These are phyloP conservation scores for Palythoa grandis DNA, from an alignment of 92 coral and sea anemone genomes.

Conservation along the genomic window DNA sequence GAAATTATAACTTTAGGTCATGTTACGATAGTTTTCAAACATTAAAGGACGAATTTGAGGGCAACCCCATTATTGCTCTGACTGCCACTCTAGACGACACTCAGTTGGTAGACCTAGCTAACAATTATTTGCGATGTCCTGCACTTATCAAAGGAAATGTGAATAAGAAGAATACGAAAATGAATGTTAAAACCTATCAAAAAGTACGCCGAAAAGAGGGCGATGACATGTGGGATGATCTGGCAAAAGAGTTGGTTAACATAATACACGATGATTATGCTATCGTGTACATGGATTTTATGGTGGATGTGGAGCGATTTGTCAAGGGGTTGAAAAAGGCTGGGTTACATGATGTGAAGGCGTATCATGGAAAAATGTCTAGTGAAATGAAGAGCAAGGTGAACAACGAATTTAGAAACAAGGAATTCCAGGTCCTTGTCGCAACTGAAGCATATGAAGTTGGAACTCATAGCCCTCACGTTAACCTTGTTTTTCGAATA, in stretches of 20 bases:
- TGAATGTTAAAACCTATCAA: conserved; percentile 1
- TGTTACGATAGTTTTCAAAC: conserved; percentile 31
- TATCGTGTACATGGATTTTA: conserved; percentile 35
- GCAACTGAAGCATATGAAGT: conserved; percentile 63
- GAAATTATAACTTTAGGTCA: conserved; percentile 32
- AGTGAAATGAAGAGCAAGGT: conserved; percentile 23
- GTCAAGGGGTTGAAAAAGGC: no score
- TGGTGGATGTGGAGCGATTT: conserved; percentile 32
- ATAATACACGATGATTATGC: no score
- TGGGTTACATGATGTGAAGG: conserved; percentile 20
- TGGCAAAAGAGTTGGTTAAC: no score
- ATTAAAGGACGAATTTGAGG: conserved; percentile 29
- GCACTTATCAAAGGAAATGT: conserved; percentile 37
- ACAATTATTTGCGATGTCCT: conserved; percentile 23
- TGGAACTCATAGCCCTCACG: conserved; percentile 59
- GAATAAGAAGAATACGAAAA: conserved; percentile 29
- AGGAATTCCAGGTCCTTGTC: conserved; percentile 52
- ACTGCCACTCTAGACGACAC: conserved; percentile 53
- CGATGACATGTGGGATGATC: no score
- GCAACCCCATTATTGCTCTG: conserved; percentile 47
- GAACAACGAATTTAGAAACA: conserved; percentile 44
- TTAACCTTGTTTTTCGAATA: conserved; percentile 46
- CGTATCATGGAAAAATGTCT: not conserved
- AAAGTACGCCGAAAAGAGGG: no score
- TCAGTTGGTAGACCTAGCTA: conserved; percentile 19